Evolutionary conservation across 2,888 invertebrate genomes (phyloP).

Genomic region (Penaeus monodon): DNA sequence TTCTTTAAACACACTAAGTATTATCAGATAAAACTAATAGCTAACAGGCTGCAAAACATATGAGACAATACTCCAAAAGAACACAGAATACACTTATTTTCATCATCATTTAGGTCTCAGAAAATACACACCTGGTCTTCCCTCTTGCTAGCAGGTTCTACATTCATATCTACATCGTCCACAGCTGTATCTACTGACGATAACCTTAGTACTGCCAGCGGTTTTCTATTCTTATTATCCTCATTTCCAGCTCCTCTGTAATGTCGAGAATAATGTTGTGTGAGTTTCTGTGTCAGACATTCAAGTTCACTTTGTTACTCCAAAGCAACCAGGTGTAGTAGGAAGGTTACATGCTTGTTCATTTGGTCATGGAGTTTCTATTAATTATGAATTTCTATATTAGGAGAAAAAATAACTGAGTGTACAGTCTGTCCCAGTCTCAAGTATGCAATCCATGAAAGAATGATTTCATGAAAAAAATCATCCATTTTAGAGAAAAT

Average conservation of each 20-base stretch:
- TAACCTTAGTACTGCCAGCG: conserved; percentile 62
- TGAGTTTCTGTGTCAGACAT: too few species aligned
- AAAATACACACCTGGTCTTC: conserved; percentile 59
- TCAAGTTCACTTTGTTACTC: background rate
- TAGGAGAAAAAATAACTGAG: too few species aligned
- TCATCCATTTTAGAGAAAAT: too few species aligned
- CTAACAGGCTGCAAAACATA: too few species aligned
- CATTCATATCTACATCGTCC: conserved; percentile 65
- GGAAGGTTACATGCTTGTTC: background rate
- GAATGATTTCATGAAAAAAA: too few species aligned
- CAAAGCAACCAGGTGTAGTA: background rate
- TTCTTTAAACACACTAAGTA: too few species aligned
- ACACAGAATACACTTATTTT: background rate
- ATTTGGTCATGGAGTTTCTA: background rate
- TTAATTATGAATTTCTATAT: too few species aligned
- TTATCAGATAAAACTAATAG: too few species aligned
- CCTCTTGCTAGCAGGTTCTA: conserved; percentile 63
- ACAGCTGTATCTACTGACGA: conserved; percentile 64
- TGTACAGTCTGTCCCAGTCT: too few species aligned
- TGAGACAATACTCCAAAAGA: too few species aligned
- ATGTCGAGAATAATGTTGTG: background rate
- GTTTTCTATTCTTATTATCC: conserved; percentile 64
- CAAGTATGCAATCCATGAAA: too few species aligned
- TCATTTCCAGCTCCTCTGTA: conserved; percentile 58
- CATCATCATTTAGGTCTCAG: background rate